Base-by-base conservation (phyloP, 2,797 vertebrate species). In the Intellagama lesueurii region DNA sequence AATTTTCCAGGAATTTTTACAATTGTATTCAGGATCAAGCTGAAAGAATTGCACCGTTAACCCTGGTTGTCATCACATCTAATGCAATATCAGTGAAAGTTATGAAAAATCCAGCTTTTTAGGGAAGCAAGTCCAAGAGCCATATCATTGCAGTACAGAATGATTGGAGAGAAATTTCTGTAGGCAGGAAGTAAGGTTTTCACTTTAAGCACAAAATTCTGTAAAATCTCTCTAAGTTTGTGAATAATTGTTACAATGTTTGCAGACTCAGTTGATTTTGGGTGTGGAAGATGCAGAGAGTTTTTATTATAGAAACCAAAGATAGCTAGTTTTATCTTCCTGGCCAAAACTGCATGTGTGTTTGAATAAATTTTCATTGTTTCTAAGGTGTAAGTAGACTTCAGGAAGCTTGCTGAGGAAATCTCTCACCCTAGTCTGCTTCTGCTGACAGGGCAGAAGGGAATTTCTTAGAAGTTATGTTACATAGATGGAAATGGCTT, bases 281-380 rank as follows among this genome's bases (percentile, higher is more conserved):
- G 92, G 92, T 40, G 52, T 73, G 22, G 35, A 68, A 30, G 52
- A 68, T 75, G 69, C 52, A 47, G 6, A 64, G n/a, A 11, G 44
- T 24, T 52, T 44, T 47, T 12, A 64, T 60, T 11, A 2, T 16
- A 22, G 22, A 14, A 79, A 49, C 19, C 30, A 28, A 1, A 49
- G 56, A 16, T 28, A 49, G 0, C 11, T 32, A 22, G 32, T 22
- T n/a, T 83, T 49, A 16, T 44, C 80, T 16, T 66, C 1, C 11
- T 77, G 28, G 52, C 56, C 3, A 26, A 60, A 75, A 40, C 0
- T 17, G n/a, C 16, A 92, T 79, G 91, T 94, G 90, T 81, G 91
- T 95, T 91, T 94, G 94, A 94, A 92, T 49, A 17, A 2, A 0
- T 0, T 86, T 8, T 93, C 89, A 90, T 90, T 86, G 4, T 83